Base-by-base conservation (phyloP, 2,113 vertebrate species). In the Chauna torquata region DNA sequence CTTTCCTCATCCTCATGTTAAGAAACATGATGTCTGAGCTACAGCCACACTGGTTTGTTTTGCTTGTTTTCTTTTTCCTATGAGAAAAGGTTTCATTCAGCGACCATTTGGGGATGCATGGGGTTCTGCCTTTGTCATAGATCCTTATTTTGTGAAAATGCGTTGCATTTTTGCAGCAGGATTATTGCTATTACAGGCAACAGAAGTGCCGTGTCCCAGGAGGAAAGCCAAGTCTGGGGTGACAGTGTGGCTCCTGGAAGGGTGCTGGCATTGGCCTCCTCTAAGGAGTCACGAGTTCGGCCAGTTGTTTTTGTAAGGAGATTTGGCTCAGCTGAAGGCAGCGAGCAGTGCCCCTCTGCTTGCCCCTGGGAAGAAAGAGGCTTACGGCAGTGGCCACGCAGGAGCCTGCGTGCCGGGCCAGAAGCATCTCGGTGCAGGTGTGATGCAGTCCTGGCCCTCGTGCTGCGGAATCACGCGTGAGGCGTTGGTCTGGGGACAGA, bases 1-100 rank as follows among this genome's bases (percentile, higher is more conserved):
- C 81, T 95, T 94, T 96, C 86, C 87, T 87, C 16, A 4, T 96
- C 86, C 87, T 87, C 16, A 4, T 80, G 62, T 90, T 91, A 62
- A 19, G 62, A 92, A 95, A 95, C 47, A 7, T 25, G 50, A 66
- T 83, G 52, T 61, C 84, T 94, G 72, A 95, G 82, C 38, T 93
- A 36, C 76, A 94, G 59, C 65, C 0, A 0, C 80, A 57, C 40
- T 4, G 3, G 52, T 68, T 88, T 74, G 54, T 25, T 64, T 70
- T 40, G 57, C 69, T 34, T n/a, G 20, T 2, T 69, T 58, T 44
- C 44, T 40, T 58, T 70, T 55, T 9, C 65, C 59, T 62, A 23
- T 0, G 2, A 25, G 44, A 42, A 64, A 45, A 62, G 27, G 34
- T 59, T 93, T 36, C 30, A n/a, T 71, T 74, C 44, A 55, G 65